Conservation (phyloP, 1,140 invertebrate genomes). For the Aleiodes sp. region DNA sequence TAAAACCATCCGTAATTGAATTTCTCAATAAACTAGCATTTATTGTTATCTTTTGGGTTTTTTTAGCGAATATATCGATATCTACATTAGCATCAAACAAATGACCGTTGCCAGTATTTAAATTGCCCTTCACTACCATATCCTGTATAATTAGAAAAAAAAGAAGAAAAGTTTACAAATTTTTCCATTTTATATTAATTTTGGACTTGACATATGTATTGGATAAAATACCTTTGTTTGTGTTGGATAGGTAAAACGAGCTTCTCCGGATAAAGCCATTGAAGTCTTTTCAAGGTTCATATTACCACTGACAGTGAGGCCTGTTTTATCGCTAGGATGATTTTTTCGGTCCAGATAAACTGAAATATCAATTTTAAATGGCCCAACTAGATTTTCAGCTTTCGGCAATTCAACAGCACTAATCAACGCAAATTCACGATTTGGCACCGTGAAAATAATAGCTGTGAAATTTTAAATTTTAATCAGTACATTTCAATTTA, state of each 20-base stretch:
- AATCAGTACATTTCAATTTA: no score
- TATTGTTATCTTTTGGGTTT: conserved; percentile 70
- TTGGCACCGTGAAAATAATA: conserved; percentile 71
- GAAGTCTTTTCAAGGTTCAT: conserved; percentile 63
- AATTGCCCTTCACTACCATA: conserved; percentile 63
- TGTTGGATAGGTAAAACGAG: conserved; percentile 73
- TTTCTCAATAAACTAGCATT: conserved; percentile 49
- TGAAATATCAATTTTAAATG: conserved; percentile 64
- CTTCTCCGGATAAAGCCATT: conserved; percentile 65
- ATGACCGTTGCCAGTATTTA: conserved; percentile 59
- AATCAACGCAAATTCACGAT: conserved; percentile 72
- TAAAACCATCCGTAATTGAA: conserved; percentile 52
- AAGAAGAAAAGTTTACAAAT: no score
- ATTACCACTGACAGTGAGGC: conserved; percentile 63
- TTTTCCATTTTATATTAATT: background rate
- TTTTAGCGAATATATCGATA: conserved; percentile 72
- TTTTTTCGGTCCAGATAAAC: conserved; percentile 77
- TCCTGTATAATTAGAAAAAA: conserved; percentile 55
- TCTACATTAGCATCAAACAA: conserved; percentile 64
- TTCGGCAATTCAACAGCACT: conserved; percentile 56
- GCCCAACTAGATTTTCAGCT: conserved; percentile 51
- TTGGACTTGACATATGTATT: background rate
- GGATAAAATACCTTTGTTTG: conserved; percentile 68
- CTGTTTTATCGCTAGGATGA: conserved; percentile 73
- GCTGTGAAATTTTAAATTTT: conserved; percentile 53